These are phyloP conservation scores for Oeneis ivallda DNA, from an alignment of 2,888 invertebrate species.

Conservation along the genomic window DNA sequence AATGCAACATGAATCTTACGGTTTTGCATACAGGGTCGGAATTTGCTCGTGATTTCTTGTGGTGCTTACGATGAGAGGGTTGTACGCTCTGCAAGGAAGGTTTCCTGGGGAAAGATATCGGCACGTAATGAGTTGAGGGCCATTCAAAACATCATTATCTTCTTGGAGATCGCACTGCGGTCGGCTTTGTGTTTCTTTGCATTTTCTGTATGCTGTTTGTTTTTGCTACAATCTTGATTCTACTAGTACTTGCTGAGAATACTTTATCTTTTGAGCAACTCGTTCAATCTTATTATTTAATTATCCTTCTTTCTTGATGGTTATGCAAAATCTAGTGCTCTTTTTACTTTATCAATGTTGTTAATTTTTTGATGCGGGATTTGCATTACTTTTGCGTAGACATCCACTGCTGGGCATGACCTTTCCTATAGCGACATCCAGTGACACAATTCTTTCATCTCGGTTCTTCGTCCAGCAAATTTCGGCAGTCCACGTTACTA, in stretches of 20 bases:
- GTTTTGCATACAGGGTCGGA: constrained; percentile 28
- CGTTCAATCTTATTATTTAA: constrained; percentile 1
- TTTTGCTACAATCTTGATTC: constrained; percentile 33
- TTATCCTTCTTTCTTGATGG: neutral
- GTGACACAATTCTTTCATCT: too few relatives aligned
- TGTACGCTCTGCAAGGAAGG: constrained; percentile 50
- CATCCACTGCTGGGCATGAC: too few relatives aligned
- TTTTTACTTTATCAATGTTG: neutral
- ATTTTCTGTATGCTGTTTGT: constrained; percentile 33
- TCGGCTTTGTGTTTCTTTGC: constrained; percentile 39
- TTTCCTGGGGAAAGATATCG: constrained; percentile 73
- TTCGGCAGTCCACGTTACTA: too few relatives aligned
- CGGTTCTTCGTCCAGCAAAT: too few relatives aligned
- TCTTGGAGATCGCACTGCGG: constrained; percentile 53
- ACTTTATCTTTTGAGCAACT: constrained; percentile 8
- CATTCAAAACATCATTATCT: constrained; percentile 76
- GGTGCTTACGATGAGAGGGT: constrained; percentile 48
- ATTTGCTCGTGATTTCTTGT: constrained; percentile 38
- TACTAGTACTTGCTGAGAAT: constrained; percentile 10
- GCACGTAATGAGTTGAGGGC: constrained; percentile 75
- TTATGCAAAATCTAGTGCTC: neutral
- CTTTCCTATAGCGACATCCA: too few relatives aligned
- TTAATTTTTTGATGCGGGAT: too few relatives aligned
- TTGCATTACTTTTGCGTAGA: too few relatives aligned
- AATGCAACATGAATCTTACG: constrained; percentile 41